phyloP scores from a whole-genome alignment of 2,888 invertebrate species.

The Eledone cirrhosa region DNA sequence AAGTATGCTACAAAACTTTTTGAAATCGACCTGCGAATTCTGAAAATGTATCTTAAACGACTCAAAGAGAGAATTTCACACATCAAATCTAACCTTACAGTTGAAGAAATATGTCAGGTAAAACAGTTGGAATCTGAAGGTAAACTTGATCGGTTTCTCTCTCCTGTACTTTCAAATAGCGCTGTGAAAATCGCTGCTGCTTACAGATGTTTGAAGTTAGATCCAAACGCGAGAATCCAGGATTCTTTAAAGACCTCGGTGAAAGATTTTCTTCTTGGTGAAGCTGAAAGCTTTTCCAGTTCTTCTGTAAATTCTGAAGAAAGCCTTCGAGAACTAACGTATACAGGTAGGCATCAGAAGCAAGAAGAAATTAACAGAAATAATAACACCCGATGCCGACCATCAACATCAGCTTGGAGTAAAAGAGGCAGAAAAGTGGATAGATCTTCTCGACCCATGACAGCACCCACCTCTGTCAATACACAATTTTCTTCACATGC shows the following conservation, averaged over 20 bases:
- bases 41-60: conserved; percentile 53
- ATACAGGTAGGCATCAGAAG: conserved; percentile 28
- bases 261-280: background rate
- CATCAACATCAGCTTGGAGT: background rate
- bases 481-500: conserved; percentile 49
- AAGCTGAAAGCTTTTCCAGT: conserved; percentile 18
- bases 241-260: no score
- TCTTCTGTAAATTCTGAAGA: conserved; percentile 1
- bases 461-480: conserved; percentile 31
- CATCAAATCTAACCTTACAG: conserved; percentile 53
- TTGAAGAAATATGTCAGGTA: conserved; percentile 52
- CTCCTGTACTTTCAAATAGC: conserved; percentile 45
- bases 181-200: conserved; percentile 56
- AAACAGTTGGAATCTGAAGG: conserved; percentile 51
- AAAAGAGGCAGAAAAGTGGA: background rate
- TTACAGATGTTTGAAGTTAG: conserved; percentile 48
- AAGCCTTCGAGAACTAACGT: background rate
- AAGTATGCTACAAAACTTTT: conserved; percentile 56
- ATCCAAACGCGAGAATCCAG: background rate
- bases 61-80: conserved; percentile 55
- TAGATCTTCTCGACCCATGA: background rate
- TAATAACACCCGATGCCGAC: conserved; percentile 34
- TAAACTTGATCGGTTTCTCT: conserved; percentile 44
- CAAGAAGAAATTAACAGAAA: background rate
- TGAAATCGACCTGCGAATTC: conserved; percentile 53